phyloP scores from a whole-genome alignment of 2,888 invertebrate genomes.

The Zygothrica quintamaculata region DNA sequence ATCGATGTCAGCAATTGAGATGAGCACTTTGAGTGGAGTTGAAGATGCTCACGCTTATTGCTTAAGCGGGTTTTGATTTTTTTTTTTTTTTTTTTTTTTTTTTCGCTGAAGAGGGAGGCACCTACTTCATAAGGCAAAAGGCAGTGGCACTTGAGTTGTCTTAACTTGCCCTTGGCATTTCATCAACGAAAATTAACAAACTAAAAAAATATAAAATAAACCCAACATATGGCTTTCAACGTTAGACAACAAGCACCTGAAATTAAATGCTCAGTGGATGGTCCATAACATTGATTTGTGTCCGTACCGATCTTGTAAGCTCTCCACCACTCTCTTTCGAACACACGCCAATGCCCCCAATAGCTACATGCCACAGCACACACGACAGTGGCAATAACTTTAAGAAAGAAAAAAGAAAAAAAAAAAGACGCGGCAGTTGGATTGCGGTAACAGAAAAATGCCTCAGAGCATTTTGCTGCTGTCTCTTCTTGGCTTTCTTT shows the following conservation, averaged over 20 bases:
- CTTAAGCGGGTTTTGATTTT: constrained; percentile 54
- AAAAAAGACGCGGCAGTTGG: background rate
- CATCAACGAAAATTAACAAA: constrained; percentile 36
- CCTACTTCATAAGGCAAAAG: constrained; percentile 57
- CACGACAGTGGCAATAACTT: constrained; percentile 33
- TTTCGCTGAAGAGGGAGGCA: constrained; percentile 49
- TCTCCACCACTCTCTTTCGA: constrained; percentile 11
- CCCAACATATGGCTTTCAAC: constrained; percentile 60
- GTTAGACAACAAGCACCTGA: constrained; percentile 56
- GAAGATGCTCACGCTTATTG: constrained; percentile 33
- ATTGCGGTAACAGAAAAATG: constrained; percentile 51
- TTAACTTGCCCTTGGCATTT: constrained; percentile 64
- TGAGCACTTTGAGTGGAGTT: constrained; percentile 37
- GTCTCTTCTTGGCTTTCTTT: constrained; percentile 67
- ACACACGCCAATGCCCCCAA: constrained; percentile 43
- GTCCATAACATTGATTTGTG: constrained; percentile 47
- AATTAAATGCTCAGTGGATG: constrained; percentile 54
- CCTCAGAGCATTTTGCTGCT: constrained; percentile 65
- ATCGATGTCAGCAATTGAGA: constrained; percentile 51
- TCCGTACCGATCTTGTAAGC: constrained; percentile 26
- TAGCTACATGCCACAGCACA: constrained; percentile 45
- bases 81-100: too few relatives aligned
- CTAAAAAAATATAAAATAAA: too few relatives aligned
- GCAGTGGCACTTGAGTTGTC: constrained; percentile 43
- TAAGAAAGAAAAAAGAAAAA: constrained; percentile 10